Conservation (phyloP, 2,888 invertebrate species). For the Hyles lineata region DNA sequence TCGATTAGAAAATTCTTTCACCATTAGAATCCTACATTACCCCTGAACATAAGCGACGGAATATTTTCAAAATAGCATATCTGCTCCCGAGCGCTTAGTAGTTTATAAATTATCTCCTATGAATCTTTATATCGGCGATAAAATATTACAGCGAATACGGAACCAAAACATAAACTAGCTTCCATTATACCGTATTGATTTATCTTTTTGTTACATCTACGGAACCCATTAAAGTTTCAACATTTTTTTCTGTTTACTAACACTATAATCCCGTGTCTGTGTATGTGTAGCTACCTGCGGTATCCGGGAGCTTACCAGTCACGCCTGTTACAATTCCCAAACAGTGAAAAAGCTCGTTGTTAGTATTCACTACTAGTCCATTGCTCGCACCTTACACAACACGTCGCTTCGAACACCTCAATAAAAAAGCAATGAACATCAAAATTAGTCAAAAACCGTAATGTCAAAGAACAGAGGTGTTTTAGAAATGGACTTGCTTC, state of each 20-base stretch:
- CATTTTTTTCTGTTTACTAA: slow-evolving; percentile 54
- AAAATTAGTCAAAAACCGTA: slow-evolving; percentile 3
- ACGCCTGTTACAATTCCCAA: slow-evolving; percentile 67
- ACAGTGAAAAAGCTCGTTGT: slow-evolving; percentile 61
- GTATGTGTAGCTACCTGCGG: slow-evolving; percentile 79
- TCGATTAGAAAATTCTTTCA: too few species aligned
- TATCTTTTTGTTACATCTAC: slow-evolving; percentile 31
- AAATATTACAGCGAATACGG: too few species aligned
- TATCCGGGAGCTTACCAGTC: slow-evolving; percentile 72
- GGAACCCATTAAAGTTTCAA: slow-evolving; percentile 43
- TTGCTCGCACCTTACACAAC: slow-evolving; percentile 39
- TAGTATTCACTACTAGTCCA: slow-evolving; percentile 68
- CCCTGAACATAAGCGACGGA: too few species aligned
- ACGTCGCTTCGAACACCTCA: slow-evolving; percentile 1
- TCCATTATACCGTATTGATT: neutral
- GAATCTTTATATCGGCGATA: too few species aligned
- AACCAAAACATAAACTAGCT: too few species aligned
- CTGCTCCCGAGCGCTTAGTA: too few species aligned
- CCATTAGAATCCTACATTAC: too few species aligned
- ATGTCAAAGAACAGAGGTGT: slow-evolving; percentile 9
- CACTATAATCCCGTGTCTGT: slow-evolving; percentile 58
- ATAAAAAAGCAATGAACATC: slow-evolving; percentile 28
- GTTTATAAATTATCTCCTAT: too few species aligned
- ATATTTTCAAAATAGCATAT: too few species aligned
- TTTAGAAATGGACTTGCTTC: slow-evolving; percentile 8